phyloP scores from a whole-genome alignment of 2,888 invertebrate genomes.

The Glyphotaelius pellucidus region DNA sequence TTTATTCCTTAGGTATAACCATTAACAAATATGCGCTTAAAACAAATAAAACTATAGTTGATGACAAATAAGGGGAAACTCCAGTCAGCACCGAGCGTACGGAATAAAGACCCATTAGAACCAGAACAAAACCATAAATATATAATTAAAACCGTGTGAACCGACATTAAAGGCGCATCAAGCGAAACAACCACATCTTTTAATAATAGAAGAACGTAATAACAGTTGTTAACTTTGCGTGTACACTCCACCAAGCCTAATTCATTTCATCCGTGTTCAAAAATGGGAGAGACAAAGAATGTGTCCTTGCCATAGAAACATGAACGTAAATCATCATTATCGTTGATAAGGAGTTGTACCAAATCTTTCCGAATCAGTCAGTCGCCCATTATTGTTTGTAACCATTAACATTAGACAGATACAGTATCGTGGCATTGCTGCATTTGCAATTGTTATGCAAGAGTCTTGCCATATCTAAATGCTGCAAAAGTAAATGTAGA shows the following conservation, averaged over 20 bases:
- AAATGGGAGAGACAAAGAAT: constrained; percentile 17
- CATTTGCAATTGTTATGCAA: neutral
- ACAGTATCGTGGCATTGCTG: neutral
- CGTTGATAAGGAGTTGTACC: neutral
- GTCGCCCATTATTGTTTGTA: neutral
- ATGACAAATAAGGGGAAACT: neutral
- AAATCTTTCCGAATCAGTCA: neutral
- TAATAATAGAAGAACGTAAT: neutral
- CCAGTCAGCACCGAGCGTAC: neutral
- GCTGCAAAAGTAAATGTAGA: neutral
- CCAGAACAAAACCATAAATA: neutral
- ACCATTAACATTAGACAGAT: neutral
- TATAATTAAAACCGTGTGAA: neutral
- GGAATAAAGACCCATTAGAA: neutral
- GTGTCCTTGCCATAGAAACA: constrained; percentile 23
- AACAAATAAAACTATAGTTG: neutral
- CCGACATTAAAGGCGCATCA: neutral
- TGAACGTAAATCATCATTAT: constrained; percentile 17
- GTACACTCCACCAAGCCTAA: neutral
- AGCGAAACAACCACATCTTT: neutral
- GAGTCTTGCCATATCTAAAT: neutral
- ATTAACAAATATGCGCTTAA: neutral
- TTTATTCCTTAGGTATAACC: neutral
- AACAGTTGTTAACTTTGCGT: neutral
- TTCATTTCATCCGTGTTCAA: constrained; percentile 4